phyloP scores from a whole-genome alignment of 2,888 invertebrate genomes.

The Hartigia nigra region DNA sequence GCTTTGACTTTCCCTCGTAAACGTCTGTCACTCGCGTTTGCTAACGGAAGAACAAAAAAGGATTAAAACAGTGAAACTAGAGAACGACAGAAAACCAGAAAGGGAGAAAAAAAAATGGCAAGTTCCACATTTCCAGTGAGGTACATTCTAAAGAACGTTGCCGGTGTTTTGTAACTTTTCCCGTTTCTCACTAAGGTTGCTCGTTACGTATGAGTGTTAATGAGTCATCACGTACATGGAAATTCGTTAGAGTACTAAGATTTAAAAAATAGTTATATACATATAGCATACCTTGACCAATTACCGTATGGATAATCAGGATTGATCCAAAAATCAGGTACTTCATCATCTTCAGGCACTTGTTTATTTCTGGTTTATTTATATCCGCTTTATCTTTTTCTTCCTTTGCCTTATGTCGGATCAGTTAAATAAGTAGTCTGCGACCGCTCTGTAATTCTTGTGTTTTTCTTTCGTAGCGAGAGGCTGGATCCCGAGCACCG shows the following conservation, averaged over 20 bases:
- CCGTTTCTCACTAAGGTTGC: too few species aligned
- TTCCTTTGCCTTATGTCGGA: not conserved
- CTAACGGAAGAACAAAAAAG: not conserved
- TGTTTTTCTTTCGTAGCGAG: not conserved
- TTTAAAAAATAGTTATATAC: not conserved
- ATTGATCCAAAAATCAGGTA: not conserved
- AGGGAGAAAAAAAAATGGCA: not conserved
- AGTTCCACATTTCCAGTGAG: not conserved
- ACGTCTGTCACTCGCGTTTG: not conserved
- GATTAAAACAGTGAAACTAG: not conserved
- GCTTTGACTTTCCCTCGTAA: not conserved
- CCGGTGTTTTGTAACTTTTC: not conserved
- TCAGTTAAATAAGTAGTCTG: not conserved
- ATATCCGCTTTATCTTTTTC: not conserved
- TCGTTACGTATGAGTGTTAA: conserved; percentile 12
- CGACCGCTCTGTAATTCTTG: not conserved
- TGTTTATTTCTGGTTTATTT: not conserved
- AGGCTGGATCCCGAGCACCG: conserved; percentile 35
- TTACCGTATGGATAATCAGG: not conserved
- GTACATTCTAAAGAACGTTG: not conserved
- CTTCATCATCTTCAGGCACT: not conserved
- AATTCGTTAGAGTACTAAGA: not conserved
- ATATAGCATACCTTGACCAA: not conserved
- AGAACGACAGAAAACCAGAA: not conserved
- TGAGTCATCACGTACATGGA: conserved; percentile 10